A percentile compares a stretch with the other conserved stretches of the same genome.
Conservation (phyloP, 2,113 vertebrate species). For the Ibidorhyncha struthersii region DNA sequence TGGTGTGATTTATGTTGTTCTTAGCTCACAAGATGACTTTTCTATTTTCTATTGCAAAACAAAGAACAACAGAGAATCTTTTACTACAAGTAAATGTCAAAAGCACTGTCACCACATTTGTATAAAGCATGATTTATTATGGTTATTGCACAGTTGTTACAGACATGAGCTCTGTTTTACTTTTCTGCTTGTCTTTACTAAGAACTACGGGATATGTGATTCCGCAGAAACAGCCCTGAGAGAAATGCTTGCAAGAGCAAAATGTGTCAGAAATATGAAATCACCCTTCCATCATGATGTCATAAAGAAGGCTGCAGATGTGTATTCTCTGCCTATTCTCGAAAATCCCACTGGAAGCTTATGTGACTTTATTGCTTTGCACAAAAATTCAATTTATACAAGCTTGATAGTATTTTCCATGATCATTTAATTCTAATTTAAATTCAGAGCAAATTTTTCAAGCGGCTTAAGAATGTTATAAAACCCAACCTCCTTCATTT, state of each 20-base stretch:
- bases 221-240: background rate
- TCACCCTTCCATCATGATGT: background rate
- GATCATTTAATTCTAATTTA: slow-evolving; percentile 32
- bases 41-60: background rate
- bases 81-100: background rate
- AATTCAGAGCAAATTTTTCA: slow-evolving; percentile 2
- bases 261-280: slow-evolving; percentile 21
- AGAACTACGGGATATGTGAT: background rate
- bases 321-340: background rate
- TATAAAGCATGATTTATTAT: background rate
- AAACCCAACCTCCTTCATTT: background rate
- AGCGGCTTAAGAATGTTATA: background rate
- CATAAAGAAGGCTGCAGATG: background rate
- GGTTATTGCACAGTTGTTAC: background rate
- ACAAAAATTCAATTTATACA: background rate
- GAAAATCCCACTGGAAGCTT: background rate
- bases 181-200: slow-evolving; percentile 11
- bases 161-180: background rate
- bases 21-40: background rate
- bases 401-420: background rate
- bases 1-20: background rate
- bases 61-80: background rate
- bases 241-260: background rate
- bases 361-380: background rate
- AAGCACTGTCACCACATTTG: background rate